phyloP scores from a whole-genome alignment of 2,113 vertebrate species.

The Oncorhynchus tshawytscha region DNA sequence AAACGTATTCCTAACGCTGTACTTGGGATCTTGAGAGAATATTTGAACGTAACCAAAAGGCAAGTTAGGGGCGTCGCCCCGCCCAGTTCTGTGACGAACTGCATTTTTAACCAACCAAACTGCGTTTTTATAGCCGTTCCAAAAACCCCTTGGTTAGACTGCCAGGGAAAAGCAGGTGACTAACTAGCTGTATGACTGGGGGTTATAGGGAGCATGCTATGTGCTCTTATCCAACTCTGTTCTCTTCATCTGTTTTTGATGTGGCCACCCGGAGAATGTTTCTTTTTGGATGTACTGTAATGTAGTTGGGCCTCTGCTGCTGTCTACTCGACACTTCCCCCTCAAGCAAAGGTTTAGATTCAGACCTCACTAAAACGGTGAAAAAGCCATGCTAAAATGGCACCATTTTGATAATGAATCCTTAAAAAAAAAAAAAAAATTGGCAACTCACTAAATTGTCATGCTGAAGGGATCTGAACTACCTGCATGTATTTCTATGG shows the following conservation, averaged over 20 bases:
- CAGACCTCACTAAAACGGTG: neutral
- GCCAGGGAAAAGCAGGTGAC: conserved; percentile 5
- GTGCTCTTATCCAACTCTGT: conserved; percentile 13
- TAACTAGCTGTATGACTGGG: conserved; percentile 8
- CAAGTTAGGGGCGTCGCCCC: conserved; percentile 20
- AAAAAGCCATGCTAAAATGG: no score
- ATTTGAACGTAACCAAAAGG: conserved; percentile 3
- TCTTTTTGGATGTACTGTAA: conserved; percentile 5
- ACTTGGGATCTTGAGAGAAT: conserved; percentile 28
- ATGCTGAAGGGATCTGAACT: no score
- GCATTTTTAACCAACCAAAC: conserved; percentile 62
- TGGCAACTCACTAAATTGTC: no score
- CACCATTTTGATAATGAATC: no score
- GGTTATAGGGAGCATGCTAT: conserved; percentile 46
- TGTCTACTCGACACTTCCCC: conserved; percentile 15
- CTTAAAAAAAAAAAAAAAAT: no score
- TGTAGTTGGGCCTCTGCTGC: conserved; percentile 47
- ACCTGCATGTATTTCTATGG: no score
- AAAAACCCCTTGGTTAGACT: conserved; percentile 25
- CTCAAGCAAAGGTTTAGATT: neutral
- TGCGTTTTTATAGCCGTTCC: conserved; percentile 8
- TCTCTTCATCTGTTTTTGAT: conserved; percentile 19
- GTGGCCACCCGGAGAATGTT: conserved; percentile 31
- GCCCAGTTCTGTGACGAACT: conserved; percentile 35
- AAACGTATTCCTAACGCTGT: conserved; percentile 9